Base-by-base conservation (phyloP, 1,140 invertebrate genomes). In the Tribolium madens region DNA sequence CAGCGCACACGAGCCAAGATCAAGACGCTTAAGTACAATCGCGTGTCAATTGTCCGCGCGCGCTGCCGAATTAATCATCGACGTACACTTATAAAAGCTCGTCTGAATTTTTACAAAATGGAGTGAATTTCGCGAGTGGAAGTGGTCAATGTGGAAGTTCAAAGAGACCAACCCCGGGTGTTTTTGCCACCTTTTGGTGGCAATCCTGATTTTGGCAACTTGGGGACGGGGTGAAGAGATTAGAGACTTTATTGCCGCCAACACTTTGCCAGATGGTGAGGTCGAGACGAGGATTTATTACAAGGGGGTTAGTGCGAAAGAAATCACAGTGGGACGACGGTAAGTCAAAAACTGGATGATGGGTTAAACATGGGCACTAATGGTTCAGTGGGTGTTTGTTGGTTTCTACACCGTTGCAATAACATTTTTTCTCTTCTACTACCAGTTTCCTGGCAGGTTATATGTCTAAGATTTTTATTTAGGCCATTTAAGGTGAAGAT, bases 221-320 rank as follows among this genome's bases (percentile, higher is more conserved):
- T 12, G 13, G 3, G 14, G 15, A 47, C 12, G 53, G 68, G 71
- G 71, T 48, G 60, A 71, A 47, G 85, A 87, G 71, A 84, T 87
- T 15, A 84, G 86, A 47, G 89, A 91, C 84, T 91, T 91, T 82
- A 84, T 91, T 60, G 87, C 89, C 79, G 88, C 85, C 1, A 90
- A 91, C 73, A 83, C 83, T 31, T 83, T 92, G 4, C 79, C 87
- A 18, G 91, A 92, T 81, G 91, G 91, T 13, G 91, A 92, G 76
- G 83, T 88, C 46, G 91, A 92, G 83, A 88, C 87, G 1, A 83
- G 91, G 13, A 86, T 93, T 15, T 88, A 89, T 82, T 90, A 84
- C 76, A 88, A 89, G 70, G 90, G 90, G 6, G 83, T 92, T 13
- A 89, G 88, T 2, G 91, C 90, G 17, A 92, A 92, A 80, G 91